Base-by-base conservation (phyloP, 2,888 invertebrate species). In the Acheta domesticus region DNA sequence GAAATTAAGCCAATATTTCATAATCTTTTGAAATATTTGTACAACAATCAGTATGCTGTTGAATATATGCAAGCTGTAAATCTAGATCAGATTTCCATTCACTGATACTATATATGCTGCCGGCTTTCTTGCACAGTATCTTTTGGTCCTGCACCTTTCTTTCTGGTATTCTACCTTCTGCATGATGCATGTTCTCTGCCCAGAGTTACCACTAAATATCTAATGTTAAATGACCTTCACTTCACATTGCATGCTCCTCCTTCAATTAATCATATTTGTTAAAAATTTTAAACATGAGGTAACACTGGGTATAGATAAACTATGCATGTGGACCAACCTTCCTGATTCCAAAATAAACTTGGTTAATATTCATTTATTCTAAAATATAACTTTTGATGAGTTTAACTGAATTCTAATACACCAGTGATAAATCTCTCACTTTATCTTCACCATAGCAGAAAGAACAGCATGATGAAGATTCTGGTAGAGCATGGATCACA, bases 301-400 rank as follows among this genome's bases (percentile, higher is more conserved):
- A 62, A 62, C 62, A 62, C 62, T 62, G 62, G 62, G n/a, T 62
- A 12, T 62, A 19, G 62, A 62, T n/a, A 19, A 62, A 62, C n/a
- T 62, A 62, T 62, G 62, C 62, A 62, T 62, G 62, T 62, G 62
- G 62, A 62, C 62, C 62, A 62, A 62, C 62, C 14, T 62, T 62
- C 62, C 62, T 62, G 12, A 19, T 62, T 62, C n/a, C 62, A 62
- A 62, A 62, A n/a, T 19, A 62, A 62, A 62, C n/a, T 1, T 62
- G 8, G n/a, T 62, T 23, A 62, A 14, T 62, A 14, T 62, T 62
- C 62, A 14, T n/a, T 62, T 62, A 62, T 62, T 62, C n/a, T 62
- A 62, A 62, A 62, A 62, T 62, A 62, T 62, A 14, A 62, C 36
- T 36, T 36, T 36, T 36, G 36, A 36, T 36, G 8, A 36, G 36